Evolutionary conservation across 2,113 vertebrate species (phyloP).

Genomic region (Nothobranchius kuhntae): DNA sequence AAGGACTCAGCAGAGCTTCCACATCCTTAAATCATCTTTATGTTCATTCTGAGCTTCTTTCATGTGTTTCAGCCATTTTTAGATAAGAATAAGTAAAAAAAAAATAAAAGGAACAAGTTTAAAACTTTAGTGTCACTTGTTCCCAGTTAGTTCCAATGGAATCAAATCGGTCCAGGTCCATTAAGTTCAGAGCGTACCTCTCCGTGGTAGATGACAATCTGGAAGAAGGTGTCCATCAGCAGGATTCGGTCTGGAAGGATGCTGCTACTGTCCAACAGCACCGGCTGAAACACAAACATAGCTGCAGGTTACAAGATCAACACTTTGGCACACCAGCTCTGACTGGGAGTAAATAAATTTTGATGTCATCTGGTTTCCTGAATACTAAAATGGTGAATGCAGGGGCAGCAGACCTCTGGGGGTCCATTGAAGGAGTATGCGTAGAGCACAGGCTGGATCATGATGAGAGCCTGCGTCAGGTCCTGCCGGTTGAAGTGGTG

Average conservation of each 20-base stretch:
- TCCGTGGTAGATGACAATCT: conserved; percentile 97
- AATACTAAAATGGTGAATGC: neutral
- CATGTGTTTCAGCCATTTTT: no score
- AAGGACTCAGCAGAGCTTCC: no score
- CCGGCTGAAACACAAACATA: conserved; percentile 80
- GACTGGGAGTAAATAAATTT: no score
- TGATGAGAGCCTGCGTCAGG: conserved; percentile 96
- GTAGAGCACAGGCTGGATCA: conserved; percentile 96
- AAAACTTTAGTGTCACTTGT: no score
- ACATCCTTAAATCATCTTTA: no score
- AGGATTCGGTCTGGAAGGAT: conserved; percentile 97
- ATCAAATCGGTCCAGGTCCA: no score
- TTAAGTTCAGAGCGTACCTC: conserved; percentile 80
- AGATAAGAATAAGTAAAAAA: no score
- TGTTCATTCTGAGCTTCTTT: no score
- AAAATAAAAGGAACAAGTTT: no score
- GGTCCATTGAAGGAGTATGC: conserved; percentile 96
- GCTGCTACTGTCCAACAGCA: conserved; percentile 96
- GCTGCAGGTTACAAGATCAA: no score
- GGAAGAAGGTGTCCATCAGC: conserved; percentile 98
- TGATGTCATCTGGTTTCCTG: neutral
- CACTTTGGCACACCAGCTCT: no score
- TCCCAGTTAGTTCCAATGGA: no score
- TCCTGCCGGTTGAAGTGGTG: conserved; percentile 98
- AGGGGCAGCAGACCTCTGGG: conserved; percentile 84